phyloP scores from a whole-genome alignment of 2,888 invertebrate genomes.

The Sinodicranocentrus sp. region DNA sequence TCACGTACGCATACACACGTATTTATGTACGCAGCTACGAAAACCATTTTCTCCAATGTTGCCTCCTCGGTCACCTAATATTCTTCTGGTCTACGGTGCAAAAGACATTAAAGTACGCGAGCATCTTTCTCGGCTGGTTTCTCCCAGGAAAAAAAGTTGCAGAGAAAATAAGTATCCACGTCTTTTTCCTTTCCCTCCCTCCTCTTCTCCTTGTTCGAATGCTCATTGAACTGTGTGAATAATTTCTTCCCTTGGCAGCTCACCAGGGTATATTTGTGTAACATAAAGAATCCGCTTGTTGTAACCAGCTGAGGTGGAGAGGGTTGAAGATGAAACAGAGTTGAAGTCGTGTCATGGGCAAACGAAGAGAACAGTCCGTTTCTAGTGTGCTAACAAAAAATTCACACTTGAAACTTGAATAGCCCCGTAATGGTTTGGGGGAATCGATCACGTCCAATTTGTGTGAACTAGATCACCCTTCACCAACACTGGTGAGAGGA shows the following conservation, averaged over 20 bases:
- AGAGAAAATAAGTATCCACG: not conserved
- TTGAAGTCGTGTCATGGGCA: not conserved
- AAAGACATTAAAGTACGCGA: too few relatives aligned
- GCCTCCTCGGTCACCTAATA: too few relatives aligned
- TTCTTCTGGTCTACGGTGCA: too few relatives aligned
- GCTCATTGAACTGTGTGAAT: conserved; percentile 4
- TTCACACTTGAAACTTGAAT: conserved; percentile 61
- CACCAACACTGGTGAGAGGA: not conserved
- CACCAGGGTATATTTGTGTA: not conserved
- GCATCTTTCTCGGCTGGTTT: too few relatives aligned
- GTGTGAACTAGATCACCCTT: conserved; percentile 22
- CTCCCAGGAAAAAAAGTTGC: not conserved
- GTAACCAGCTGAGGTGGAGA: not conserved
- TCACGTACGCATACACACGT: too few relatives aligned
- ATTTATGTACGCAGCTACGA: too few relatives aligned
- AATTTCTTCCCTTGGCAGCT: not conserved
- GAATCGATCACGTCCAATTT: conserved; percentile 55
- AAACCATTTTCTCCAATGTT: too few relatives aligned
- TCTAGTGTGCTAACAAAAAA: conserved; percentile 10
- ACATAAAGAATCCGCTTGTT: not conserved
- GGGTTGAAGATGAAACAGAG: not conserved
- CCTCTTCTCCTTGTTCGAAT: not conserved
- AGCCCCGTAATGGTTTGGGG: conserved; percentile 47
- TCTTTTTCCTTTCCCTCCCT: not conserved
- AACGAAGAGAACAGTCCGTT: not conserved